Conservation (phyloP, 2,888 invertebrate species). For the Orthosia gothica region DNA sequence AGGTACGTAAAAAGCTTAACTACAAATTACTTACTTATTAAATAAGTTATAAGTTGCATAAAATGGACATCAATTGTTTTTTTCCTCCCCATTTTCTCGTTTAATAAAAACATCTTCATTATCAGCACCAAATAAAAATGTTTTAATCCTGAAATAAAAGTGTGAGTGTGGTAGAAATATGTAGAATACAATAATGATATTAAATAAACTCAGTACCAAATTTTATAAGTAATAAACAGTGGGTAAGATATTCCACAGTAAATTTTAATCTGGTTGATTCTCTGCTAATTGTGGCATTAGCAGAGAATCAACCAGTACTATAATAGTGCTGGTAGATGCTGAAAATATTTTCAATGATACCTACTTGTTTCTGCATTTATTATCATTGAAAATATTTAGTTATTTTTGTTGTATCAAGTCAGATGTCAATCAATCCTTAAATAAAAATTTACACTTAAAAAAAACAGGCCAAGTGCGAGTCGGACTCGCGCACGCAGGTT, state of each 20-base stretch:
- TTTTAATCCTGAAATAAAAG: conserved; percentile 55
- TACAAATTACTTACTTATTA: conserved; percentile 8
- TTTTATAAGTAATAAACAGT: background rate
- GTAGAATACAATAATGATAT: background rate
- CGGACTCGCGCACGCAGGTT: too few relatives aligned
- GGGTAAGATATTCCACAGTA: background rate
- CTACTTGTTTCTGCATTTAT: background rate
- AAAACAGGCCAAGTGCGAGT: too few relatives aligned
- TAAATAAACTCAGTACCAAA: background rate
- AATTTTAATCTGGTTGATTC: background rate
- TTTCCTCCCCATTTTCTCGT: conserved; percentile 1
- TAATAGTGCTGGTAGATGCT: background rate
- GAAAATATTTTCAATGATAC: background rate
- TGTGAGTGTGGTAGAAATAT: background rate
- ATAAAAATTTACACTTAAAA: background rate
- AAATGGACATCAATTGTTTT: conserved; percentile 9
- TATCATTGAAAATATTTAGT: background rate
- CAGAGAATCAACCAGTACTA: too few relatives aligned
- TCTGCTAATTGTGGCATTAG: too few relatives aligned
- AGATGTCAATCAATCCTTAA: background rate
- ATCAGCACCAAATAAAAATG: conserved; percentile 50
- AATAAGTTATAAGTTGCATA: background rate
- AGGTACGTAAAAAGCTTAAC: background rate
- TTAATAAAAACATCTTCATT: conserved; percentile 46
- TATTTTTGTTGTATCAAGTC: background rate